Evolutionary conservation across 2,797 vertebrate genomes (phyloP), one percentile per base, ranked within the genome.

Genomic region (Rhyacichthys aspro): DNA sequence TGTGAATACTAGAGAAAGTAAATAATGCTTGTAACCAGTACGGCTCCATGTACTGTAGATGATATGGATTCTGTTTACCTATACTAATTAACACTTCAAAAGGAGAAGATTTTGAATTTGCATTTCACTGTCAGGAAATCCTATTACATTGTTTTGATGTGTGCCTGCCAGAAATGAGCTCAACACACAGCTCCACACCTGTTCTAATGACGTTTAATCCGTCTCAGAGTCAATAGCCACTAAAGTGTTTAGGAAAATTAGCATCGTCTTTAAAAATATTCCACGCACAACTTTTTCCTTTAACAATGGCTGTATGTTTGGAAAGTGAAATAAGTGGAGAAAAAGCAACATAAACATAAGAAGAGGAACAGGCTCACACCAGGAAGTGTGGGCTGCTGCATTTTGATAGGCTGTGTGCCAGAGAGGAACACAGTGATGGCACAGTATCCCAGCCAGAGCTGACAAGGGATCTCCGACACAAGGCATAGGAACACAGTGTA

Each of bases 331-430:
- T 38, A 48, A 54, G 43, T 23, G 11, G 33, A 39, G 34, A 70
- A 32, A 48, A 56, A 14, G 47, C 11, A 43, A 38, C 14, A 16
- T 37, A 45, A 52, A n/a, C 55, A 7, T 41, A 33, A 16, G 55
- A 53, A 49, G 43, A 70, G 56, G 61, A 84, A 67, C 56, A 36
- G 74, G 76, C 74, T 80, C 73, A 76, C 87, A 90, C 78, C 76
- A 81, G 78, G 85, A 87, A 81, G 75, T 76, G 89, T 72, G 80
- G 77, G 87, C 90, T 92, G 91, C 78, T 81, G 80, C 57, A 44
- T 84, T 87, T 62, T 91, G 92, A 92, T 92, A 93, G 92, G 91
- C 87, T 61, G 77, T 65, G 81, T 91, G 91, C 91, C 92, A 92
- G 73, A 38, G 15, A 8, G 8, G 7, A 81, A 83, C 69, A 78